Conservation (phyloP, 2,888 invertebrate species). For the Oligia fasciuncula region DNA sequence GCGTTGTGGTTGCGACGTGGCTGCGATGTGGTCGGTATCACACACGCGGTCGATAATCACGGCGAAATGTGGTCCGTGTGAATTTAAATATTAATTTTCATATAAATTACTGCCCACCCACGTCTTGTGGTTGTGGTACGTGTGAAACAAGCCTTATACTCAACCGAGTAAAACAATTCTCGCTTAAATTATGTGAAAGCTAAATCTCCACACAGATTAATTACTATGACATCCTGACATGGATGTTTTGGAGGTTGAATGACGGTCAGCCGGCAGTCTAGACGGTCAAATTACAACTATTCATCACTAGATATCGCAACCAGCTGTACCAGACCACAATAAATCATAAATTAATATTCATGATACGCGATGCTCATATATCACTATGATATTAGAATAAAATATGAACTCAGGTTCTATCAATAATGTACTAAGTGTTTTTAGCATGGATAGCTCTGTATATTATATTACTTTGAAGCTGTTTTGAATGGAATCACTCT, state of each 20-base stretch:
- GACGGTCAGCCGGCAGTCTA: constrained; percentile 65
- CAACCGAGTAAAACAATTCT: constrained; percentile 5
- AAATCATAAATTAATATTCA: constrained; percentile 80
- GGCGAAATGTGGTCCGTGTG: no score
- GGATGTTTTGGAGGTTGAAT: constrained; percentile 66
- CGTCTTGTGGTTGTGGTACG: no score
- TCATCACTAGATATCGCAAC: constrained; percentile 74
- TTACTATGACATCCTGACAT: constrained; percentile 57
- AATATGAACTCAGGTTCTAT: constrained; percentile 51
- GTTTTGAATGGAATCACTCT: constrained; percentile 37
- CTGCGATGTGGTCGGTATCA: no score
- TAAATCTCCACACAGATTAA: constrained; percentile 47
- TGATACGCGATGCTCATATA: constrained; percentile 65
- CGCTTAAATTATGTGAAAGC: constrained; percentile 12
- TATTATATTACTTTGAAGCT: constrained; percentile 3
- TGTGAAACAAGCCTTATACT: not conserved
- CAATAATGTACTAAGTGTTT: constrained; percentile 42
- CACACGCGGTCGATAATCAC: no score
- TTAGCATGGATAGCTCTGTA: constrained; percentile 8
- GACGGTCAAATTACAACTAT: constrained; percentile 78
- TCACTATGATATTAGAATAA: constrained; percentile 64
- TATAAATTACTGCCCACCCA: no score
- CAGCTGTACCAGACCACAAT: constrained; percentile 79
- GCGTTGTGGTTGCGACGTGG: no score
- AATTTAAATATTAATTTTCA: no score